phyloP scores from a whole-genome alignment of 35 echinoderm and acorn worm species.

The Eucidaris tribuloides region DNA sequence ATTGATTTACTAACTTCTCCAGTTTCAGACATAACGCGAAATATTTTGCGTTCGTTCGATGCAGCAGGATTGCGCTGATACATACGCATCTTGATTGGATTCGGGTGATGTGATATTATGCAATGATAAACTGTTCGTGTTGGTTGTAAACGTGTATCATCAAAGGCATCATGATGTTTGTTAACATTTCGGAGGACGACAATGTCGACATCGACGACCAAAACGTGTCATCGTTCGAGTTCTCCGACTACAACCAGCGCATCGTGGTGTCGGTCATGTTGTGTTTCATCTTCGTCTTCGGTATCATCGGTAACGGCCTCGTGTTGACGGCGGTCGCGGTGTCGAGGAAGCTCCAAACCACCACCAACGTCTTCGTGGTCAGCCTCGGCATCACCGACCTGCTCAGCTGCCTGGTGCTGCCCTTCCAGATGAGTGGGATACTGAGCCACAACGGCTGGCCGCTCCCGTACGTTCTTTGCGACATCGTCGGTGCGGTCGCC shows the following conservation, averaged over 20 bases:
- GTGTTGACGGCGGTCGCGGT: constrained; percentile 36
- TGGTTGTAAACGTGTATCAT: too few relatives aligned
- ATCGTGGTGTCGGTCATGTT: constrained; percentile 40
- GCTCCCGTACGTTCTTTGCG: constrained; percentile 42
- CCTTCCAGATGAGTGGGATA: not conserved
- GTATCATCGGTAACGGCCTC: constrained; percentile 25
- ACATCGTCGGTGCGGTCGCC: constrained; percentile 37
- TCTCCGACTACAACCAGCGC: constrained; percentile 36
- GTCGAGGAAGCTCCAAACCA: constrained; percentile 39
- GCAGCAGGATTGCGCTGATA: too few relatives aligned
- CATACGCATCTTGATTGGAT: too few relatives aligned
- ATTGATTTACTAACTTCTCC: too few relatives aligned
- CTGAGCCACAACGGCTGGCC: constrained; percentile 16
- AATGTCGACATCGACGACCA: too few relatives aligned
- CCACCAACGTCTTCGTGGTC: constrained; percentile 47
- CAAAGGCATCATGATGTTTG: too few relatives aligned
- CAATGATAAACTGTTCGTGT: too few relatives aligned
- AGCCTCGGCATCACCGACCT: constrained; percentile 39
- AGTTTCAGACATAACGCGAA: too few relatives aligned
- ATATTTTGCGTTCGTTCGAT: too few relatives aligned
- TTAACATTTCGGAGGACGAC: too few relatives aligned
- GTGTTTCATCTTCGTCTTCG: constrained; percentile 13
- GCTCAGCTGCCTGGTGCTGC: constrained; percentile 6
- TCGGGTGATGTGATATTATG: too few relatives aligned
- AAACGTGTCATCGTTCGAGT: constrained; percentile 1